These are phyloP conservation scores for Ichneumoninae sp. DNA, from an alignment of 2,888 invertebrate species.

Conservation along the genomic window DNA sequence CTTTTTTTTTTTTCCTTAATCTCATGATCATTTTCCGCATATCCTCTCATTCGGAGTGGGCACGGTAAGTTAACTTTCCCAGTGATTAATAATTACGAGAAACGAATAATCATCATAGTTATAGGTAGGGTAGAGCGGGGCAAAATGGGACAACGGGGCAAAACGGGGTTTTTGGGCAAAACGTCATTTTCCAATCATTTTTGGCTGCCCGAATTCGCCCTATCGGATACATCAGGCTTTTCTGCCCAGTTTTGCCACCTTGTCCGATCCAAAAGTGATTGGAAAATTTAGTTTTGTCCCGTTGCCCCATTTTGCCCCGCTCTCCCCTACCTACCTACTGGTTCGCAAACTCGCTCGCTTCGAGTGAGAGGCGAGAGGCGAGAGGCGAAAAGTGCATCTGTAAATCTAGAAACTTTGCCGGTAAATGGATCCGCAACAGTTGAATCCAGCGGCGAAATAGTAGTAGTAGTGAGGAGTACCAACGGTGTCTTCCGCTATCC, in stretches of 20 bases:
- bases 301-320: too few relatives aligned
- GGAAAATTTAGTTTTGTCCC: too few relatives aligned
- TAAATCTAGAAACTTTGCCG: not conserved
- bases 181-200: too few relatives aligned
- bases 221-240: too few relatives aligned
- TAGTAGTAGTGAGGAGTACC: constrained; percentile 46
- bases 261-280: too few relatives aligned
- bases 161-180: too few relatives aligned
- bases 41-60: constrained; percentile 22
- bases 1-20: constrained; percentile 10
- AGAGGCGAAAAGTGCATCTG: constrained; percentile 30
- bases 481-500: constrained; percentile 58
- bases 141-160: too few relatives aligned
- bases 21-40: constrained; percentile 18
- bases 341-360: constrained; percentile 16
- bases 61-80: not conserved
- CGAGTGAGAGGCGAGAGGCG: constrained; percentile 28
- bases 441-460: constrained; percentile 48
- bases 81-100: constrained; percentile 17
- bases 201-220: too few relatives aligned
- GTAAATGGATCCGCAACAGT: not conserved
- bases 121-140: too few relatives aligned
- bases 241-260: too few relatives aligned
- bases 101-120: not conserved
- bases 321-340: not conserved